phyloP scores from a whole-genome alignment of 2,888 invertebrate genomes.

The Oscheius sp. region DNA sequence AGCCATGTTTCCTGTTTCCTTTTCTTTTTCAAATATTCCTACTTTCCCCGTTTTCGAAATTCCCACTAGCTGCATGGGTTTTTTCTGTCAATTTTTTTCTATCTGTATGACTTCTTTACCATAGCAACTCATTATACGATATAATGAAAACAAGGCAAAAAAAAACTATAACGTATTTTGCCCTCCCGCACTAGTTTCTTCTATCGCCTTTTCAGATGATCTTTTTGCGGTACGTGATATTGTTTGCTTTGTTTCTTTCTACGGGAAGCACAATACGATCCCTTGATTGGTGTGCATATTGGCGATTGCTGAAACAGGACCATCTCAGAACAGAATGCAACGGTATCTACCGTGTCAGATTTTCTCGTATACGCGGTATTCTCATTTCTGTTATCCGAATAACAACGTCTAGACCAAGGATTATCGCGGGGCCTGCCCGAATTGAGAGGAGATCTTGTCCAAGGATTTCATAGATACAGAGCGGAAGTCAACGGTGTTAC shows the following conservation, averaged over 20 bases:
- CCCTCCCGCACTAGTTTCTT: too few relatives aligned
- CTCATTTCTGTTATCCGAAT: too few relatives aligned
- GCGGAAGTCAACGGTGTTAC: constrained; percentile 21
- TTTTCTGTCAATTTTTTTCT: too few relatives aligned
- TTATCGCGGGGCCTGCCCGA: neutral
- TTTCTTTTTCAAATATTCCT: too few relatives aligned
- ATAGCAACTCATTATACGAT: too few relatives aligned
- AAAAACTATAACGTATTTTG: too few relatives aligned
- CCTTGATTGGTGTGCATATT: constrained; percentile 54
- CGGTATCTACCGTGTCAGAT: constrained; percentile 46
- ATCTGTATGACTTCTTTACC: too few relatives aligned
- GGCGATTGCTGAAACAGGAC: constrained; percentile 48
- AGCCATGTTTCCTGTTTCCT: too few relatives aligned
- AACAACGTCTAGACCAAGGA: neutral
- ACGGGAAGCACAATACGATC: constrained; percentile 28
- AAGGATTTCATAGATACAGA: constrained; percentile 18
- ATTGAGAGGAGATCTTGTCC: constrained; percentile 5
- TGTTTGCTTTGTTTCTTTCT: constrained; percentile 26
- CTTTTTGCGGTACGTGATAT: constrained; percentile 21
- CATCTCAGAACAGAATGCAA: constrained; percentile 50
- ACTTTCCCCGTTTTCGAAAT: too few relatives aligned
- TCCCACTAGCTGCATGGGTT: too few relatives aligned
- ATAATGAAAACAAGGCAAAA: too few relatives aligned
- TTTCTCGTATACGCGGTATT: constrained; percentile 39
- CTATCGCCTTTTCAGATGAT: constrained; percentile 12